A percentile compares a stretch with the other conserved stretches of the same genome.
These are phyloP conservation scores for Rhyacophila brunnea DNA, from an alignment of 1,140 invertebrate species.

Conservation along the genomic window DNA sequence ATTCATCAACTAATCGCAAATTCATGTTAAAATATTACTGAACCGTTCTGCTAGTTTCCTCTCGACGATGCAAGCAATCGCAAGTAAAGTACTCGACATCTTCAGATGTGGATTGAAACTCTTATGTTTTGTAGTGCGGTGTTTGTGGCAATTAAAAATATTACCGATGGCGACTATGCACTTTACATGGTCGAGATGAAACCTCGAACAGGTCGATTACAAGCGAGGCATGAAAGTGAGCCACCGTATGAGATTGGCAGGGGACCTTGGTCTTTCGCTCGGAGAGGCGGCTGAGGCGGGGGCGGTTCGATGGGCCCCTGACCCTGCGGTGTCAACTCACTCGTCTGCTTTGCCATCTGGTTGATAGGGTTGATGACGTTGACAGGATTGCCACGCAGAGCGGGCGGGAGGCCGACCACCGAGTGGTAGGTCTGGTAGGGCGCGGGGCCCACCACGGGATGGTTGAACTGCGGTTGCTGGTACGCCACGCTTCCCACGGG, in stretches of 20 bases:
- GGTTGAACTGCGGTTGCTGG: slow-evolving; percentile 47
- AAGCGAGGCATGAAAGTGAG: slow-evolving; percentile 4
- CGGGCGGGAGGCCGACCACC: slow-evolving; percentile 62
- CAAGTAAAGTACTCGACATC: too few relatives aligned
- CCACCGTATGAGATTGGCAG: slow-evolving; percentile 7
- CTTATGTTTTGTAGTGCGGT: too few relatives aligned
- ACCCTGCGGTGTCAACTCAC: slow-evolving; percentile 69
- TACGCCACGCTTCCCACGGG: slow-evolving; percentile 40
- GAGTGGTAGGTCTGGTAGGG: slow-evolving; percentile 54
- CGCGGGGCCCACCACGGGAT: slow-evolving; percentile 47
- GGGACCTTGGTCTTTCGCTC: slow-evolving; percentile 68
- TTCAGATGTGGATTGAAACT: too few relatives aligned
- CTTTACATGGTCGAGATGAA: neutral
- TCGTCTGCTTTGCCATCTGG: slow-evolving; percentile 70
- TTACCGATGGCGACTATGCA: too few relatives aligned
- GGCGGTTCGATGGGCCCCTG: slow-evolving; percentile 43
- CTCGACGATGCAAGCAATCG: too few relatives aligned
- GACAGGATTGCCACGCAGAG: slow-evolving; percentile 45
- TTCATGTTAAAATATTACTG: neutral
- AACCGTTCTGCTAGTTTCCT: too few relatives aligned
- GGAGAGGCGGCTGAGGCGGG: slow-evolving; percentile 51
- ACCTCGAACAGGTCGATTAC: neutral
- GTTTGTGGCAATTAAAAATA: too few relatives aligned
- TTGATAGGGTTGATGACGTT: too few relatives aligned
- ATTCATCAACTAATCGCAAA: slow-evolving; percentile 5